phyloP scores from a whole-genome alignment of 2,113 vertebrate genomes.

The Mystacornis crossleyi region DNA sequence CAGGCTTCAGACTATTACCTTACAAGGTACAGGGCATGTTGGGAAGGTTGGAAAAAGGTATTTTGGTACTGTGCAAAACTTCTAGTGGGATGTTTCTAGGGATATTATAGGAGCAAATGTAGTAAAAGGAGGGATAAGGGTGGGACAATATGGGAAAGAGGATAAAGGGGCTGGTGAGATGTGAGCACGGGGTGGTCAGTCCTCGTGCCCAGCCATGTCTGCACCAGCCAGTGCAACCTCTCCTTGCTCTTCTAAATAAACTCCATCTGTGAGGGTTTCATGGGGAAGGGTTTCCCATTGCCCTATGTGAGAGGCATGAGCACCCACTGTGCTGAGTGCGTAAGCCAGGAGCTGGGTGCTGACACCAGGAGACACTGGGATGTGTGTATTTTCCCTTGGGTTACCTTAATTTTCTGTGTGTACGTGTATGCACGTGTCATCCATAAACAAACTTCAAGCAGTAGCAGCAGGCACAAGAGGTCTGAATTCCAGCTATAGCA shows the following conservation, averaged over 20 bases:
- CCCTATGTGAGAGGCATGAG: fast-evolving
- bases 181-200: fast-evolving
- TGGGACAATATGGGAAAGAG: background rate
- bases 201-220: fast-evolving
- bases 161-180: background rate
- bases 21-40: background rate
- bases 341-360: background rate
- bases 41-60: background rate
- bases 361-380: background rate
- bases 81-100: background rate
- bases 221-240: background rate
- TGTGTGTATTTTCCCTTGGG: background rate
- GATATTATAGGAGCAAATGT: background rate
- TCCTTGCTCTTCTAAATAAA: background rate
- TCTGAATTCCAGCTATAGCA: background rate
- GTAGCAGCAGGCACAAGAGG: background rate
- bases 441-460: background rate
- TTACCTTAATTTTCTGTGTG: background rate
- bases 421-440: fast-evolving
- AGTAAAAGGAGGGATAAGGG: background rate
- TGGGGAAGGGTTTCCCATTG: fast-evolving
- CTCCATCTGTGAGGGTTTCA: background rate
- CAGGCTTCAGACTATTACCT: background rate
- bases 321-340: background rate
- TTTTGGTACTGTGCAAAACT: background rate